These are phyloP conservation scores for Eriocheir sinensis DNA, from an alignment of 1,140 invertebrate genomes.

Conservation along the genomic window DNA sequence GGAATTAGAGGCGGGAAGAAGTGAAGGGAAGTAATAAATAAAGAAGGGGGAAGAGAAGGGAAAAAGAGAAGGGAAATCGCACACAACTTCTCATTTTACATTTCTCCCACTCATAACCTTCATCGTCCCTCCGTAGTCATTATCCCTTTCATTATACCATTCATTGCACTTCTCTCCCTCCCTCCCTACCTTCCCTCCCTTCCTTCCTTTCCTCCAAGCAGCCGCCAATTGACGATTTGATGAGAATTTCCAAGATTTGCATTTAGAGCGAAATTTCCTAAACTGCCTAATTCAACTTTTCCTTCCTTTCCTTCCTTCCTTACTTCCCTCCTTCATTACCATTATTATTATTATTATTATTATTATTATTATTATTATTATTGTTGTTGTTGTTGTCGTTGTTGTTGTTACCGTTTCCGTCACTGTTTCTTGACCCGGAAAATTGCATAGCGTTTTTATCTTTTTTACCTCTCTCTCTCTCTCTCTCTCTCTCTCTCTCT, in stretches of 20 bases:
- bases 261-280: conserved; percentile 6
- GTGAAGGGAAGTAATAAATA: too few relatives aligned
- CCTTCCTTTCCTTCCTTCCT: not conserved
- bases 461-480: too few relatives aligned
- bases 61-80: too few relatives aligned
- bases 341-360: not conserved
- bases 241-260: conserved; percentile 25
- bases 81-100: too few relatives aligned
- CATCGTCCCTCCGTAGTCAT: not conserved
- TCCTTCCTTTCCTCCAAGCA: not conserved
- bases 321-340: not conserved
- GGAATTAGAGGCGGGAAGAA: not conserved
- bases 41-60: not conserved
- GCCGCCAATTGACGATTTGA: not conserved
- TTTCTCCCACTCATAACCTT: too few relatives aligned
- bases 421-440: too few relatives aligned
- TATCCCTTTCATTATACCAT: not conserved
- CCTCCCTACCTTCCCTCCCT: not conserved
- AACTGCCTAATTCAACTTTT: not conserved
- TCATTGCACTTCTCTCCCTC: not conserved
- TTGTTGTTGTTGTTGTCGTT: not conserved
- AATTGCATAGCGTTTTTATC: too few relatives aligned
- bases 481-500: too few relatives aligned
- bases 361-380: not conserved
- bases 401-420: not conserved